Percentiles rank a stretch among this genome's conserved stretches.
Evolutionary conservation across 2,113 vertebrate species (phyloP).

Genomic region (Oxygymnocypris stewartii): DNA sequence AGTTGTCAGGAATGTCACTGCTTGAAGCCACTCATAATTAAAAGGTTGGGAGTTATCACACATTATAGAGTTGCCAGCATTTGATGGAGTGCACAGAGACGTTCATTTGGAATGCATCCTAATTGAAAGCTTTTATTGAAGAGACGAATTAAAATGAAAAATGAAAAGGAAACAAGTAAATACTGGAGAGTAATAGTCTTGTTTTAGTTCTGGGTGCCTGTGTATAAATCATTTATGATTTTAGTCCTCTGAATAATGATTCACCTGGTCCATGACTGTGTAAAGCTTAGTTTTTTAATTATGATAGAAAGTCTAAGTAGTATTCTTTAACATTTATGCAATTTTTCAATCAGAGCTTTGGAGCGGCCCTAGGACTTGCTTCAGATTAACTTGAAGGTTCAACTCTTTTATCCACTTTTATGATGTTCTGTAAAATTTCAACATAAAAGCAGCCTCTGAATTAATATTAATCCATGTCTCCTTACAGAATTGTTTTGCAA

Average conservation of each 20-base stretch:
- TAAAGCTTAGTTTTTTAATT: not conserved
- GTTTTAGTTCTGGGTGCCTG: constrained; percentile 5
- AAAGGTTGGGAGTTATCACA: constrained; percentile 31
- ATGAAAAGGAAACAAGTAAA: not conserved
- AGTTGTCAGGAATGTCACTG: constrained; percentile 27
- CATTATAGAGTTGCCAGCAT: not conserved
- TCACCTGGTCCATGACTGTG: not conserved
- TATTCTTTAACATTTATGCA: not conserved
- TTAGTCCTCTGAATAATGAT: not conserved
- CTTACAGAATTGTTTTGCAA: not conserved
- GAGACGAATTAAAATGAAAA: constrained; percentile 14
- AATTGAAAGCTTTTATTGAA: constrained; percentile 31
- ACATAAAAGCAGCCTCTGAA: not conserved
- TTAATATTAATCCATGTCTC: not conserved
- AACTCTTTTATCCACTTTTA: not conserved
- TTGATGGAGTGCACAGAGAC: not conserved
- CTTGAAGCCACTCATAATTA: constrained; percentile 37
- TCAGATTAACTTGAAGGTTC: not conserved
- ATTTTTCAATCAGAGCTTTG: constrained; percentile 5
- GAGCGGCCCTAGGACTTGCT: not conserved
- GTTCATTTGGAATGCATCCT: constrained; percentile 34
- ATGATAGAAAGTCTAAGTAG: constrained; percentile 2
- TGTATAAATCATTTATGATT: constrained; percentile 14
- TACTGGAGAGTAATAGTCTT: constrained; percentile 9
- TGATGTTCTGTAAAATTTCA: not conserved